Conservation (phyloP, 1,140 invertebrate genomes). For the Cydia amplana region DNA sequence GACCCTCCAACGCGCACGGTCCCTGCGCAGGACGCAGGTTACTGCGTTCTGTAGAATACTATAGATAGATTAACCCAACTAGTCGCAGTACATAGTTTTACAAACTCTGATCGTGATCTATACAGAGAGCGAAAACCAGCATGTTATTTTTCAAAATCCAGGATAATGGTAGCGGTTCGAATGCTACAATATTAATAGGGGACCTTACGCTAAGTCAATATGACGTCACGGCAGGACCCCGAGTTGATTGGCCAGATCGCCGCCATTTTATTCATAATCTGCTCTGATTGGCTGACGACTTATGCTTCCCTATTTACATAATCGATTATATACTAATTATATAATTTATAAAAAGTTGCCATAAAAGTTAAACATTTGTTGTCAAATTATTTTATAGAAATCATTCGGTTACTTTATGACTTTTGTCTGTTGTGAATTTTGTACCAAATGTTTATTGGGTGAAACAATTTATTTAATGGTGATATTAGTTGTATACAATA, state of each 20-base stretch:
- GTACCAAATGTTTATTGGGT: slow-evolving; percentile 61
- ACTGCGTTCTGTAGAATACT: too few species aligned
- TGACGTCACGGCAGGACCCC: neutral
- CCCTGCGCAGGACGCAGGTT: too few species aligned
- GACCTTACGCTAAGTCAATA: neutral
- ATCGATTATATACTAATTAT: slow-evolving; percentile 41
- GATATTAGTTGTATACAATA: slow-evolving; percentile 67
- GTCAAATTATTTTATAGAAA: slow-evolving; percentile 53
- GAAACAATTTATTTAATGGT: slow-evolving; percentile 58
- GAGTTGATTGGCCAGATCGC: neutral
- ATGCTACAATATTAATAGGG: neutral
- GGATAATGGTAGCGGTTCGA: neutral
- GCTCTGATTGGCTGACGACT: neutral
- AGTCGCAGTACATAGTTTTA: too few species aligned
- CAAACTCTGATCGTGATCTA: too few species aligned
- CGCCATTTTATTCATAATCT: neutral
- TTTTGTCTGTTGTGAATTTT: slow-evolving; percentile 64
- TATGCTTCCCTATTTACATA: slow-evolving; percentile 24
- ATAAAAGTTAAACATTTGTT: slow-evolving; percentile 58
- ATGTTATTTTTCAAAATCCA: neutral
- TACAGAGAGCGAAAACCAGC: too few species aligned
- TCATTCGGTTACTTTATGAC: slow-evolving; percentile 56
- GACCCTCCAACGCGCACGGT: too few species aligned
- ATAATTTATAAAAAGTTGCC: slow-evolving; percentile 51
- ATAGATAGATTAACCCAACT: too few species aligned